Conservation (phyloP, 2,797 vertebrate species). For the Nannoperca obscura region DNA sequence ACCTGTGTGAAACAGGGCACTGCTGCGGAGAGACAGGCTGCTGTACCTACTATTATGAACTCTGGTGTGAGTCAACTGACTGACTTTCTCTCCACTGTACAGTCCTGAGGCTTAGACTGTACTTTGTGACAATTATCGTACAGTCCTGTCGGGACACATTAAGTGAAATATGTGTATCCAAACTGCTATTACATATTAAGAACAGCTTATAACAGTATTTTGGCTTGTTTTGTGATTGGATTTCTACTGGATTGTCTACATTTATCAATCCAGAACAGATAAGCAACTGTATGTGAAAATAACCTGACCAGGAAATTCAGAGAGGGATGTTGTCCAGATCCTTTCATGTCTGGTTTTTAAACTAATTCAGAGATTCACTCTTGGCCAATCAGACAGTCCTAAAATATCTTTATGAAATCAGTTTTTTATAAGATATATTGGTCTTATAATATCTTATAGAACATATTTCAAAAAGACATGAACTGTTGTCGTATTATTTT, state of each 20-base stretch:
- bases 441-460: neutral
- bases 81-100: conserved; percentile 6
- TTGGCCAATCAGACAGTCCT: neutral
- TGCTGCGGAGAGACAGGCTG: conserved; percentile 96
- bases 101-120: neutral
- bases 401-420: neutral
- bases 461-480: neutral
- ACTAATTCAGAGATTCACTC: neutral
- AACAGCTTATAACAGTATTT: neutral
- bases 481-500: neutral
- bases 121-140: neutral
- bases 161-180: neutral
- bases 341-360: neutral
- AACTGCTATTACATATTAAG: neutral
- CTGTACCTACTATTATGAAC: conserved; percentile 96
- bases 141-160: neutral
- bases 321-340: neutral
- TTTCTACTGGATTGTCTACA: neutral
- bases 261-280: neutral
- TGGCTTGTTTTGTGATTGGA: neutral
- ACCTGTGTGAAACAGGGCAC: conserved; percentile 94
- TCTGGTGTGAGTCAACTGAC: conserved; percentile 92
- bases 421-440: neutral
- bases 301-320: neutral
- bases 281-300: neutral